phyloP scores from a whole-genome alignment of 2,797 vertebrate genomes.

The Anguilla anguilla region DNA sequence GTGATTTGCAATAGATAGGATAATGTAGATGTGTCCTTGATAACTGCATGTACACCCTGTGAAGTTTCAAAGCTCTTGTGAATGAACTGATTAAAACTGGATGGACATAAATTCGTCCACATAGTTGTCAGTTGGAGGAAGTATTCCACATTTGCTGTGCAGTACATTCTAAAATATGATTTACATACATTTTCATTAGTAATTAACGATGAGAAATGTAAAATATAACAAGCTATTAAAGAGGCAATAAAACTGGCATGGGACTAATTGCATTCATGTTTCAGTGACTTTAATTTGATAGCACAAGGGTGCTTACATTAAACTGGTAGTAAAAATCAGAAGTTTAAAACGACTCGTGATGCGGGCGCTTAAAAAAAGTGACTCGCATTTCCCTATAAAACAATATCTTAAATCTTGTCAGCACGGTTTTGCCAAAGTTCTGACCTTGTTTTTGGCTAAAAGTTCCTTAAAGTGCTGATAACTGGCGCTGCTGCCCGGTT shows the following conservation, averaged over 20 bases:
- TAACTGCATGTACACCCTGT: background rate
- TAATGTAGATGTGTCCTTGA: conserved; percentile 11
- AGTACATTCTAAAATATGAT: conserved; percentile 35
- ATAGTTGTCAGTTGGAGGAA: conserved; percentile 25
- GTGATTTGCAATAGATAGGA: background rate
- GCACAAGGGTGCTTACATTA: conserved; percentile 23
- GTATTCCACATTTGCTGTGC: conserved; percentile 24
- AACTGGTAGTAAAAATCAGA: conserved; percentile 34
- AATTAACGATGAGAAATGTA: conserved; percentile 44
- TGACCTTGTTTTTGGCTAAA: background rate
- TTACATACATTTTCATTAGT: conserved; percentile 39
- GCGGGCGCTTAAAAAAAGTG: background rate
- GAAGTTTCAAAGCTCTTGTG: background rate
- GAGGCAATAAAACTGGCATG: conserved; percentile 36
- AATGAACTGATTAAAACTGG: background rate
- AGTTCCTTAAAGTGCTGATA: conserved; percentile 11
- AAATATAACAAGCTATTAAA: conserved; percentile 46
- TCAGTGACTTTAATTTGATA: conserved; percentile 36
- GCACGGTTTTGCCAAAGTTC: background rate
- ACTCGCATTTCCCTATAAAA: background rate
- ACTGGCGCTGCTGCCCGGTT: background rate
- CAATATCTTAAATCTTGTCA: background rate
- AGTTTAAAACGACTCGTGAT: conserved; percentile 32
- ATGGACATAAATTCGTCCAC: background rate
- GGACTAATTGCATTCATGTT: conserved; percentile 45